Conservation (phyloP, 1,140 invertebrate species). For the Acromyrmex heyeri region DNA sequence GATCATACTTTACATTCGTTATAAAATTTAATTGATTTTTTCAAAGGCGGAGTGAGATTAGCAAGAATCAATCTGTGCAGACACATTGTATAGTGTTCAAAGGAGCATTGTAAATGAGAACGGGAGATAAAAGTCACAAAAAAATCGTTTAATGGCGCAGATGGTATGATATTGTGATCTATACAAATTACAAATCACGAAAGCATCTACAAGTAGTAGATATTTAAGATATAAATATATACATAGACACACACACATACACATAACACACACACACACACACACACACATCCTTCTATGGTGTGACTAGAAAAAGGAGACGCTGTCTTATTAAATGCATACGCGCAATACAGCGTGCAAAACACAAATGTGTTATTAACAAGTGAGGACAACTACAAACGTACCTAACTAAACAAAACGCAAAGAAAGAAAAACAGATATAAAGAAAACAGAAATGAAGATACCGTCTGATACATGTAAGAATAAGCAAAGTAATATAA, state of each 20-base stretch:
- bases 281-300: slow-evolving; percentile 70
- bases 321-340: slow-evolving; percentile 41
- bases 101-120: slow-evolving; percentile 72
- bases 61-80: slow-evolving; percentile 65
- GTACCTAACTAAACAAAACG: slow-evolving; percentile 77
- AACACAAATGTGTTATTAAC: slow-evolving; percentile 69
- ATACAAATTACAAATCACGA: slow-evolving; percentile 83
- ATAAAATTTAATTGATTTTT: slow-evolving; percentile 73
- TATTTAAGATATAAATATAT: slow-evolving; percentile 81
- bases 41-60: slow-evolving; percentile 53
- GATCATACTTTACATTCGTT: slow-evolving; percentile 67
- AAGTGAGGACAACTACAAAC: slow-evolving; percentile 77
- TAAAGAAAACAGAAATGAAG: slow-evolving; percentile 71
- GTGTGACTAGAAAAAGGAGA: slow-evolving; percentile 58
- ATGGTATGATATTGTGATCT: slow-evolving; percentile 86
- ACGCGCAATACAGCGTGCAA: slow-evolving; percentile 21
- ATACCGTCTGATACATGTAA: slow-evolving; percentile 78
- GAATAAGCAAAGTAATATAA: slow-evolving; percentile 79
- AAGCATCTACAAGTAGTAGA: slow-evolving; percentile 84
- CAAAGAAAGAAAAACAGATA: slow-evolving; percentile 61
- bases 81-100: slow-evolving; percentile 71
- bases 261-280: not conserved
- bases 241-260: slow-evolving; percentile 32
- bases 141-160: slow-evolving; percentile 82
- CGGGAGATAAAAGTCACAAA: slow-evolving; percentile 77